Evolutionary conservation across 2,888 invertebrate genomes (phyloP), one percentile per base, ranked within the genome.

Genomic region (Clivina fossor): DNA sequence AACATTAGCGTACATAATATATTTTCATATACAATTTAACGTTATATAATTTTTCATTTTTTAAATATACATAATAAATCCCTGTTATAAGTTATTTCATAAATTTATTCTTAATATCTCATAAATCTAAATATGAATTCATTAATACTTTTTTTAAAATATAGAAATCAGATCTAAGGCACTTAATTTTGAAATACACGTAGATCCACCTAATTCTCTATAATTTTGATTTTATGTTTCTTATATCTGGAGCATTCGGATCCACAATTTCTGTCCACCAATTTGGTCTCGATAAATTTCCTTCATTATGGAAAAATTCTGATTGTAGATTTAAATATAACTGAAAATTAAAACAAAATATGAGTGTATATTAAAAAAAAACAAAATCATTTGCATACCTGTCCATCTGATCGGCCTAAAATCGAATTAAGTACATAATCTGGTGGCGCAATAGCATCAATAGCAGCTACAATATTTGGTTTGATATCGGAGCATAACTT

Each of bases 391-490:
- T 28, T 44, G 26, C 73, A 73, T 66, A 89, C 90, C 76, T 85
- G 81, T 60, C 95, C 95, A 76, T 94, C 90, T 20, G 92, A 85
- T 67, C 78, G 81, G 47, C 90, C 95, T 13, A 95, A 78, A 26
- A 89, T 86, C 0, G 94, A 94, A 73, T 93, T 89, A 9, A 95
- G 76, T 26, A 93, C 84, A 70, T 89, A 93, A 75, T 95, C 95
- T 0, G 94, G 88, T 1, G 93, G 93, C 2, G 94, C 89, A 19
- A 95, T 77, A 20, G 88, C 88, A 71, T 96, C 95, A 2, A 86
- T 89, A 2, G 94, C 80, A 1, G 84, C 75, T 0, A 94, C 83
- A 0, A 88, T 80, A 30, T 92, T 88, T 7, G 81, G 78, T 72
- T 88, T 89, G n/a, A 93, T 66, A 11, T 79, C 77, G 0, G 68